Evolutionary conservation across 2,888 invertebrate species (phyloP).

Genomic region (Phengaris alcon): DNA sequence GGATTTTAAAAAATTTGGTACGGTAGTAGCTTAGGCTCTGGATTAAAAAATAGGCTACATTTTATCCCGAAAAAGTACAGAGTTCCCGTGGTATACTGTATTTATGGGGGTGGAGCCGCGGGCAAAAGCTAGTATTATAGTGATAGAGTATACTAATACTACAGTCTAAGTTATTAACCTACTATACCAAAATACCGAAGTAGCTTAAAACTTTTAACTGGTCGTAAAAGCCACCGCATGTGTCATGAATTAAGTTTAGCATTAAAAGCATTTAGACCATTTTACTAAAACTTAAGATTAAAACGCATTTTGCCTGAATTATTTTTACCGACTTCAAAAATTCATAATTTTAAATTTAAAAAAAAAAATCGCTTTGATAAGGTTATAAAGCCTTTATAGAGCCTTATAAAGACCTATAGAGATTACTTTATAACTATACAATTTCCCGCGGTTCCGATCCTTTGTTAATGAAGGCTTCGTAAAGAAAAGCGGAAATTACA

Average conservation of each 20-base stretch:
- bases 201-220: not conserved
- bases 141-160: too few species aligned
- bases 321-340: not conserved
- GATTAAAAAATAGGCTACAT: too few species aligned
- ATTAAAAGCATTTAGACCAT: not conserved
- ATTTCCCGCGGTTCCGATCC: slow-evolving; percentile 6
- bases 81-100: too few species aligned
- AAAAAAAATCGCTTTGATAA: too few species aligned
- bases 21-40: too few species aligned
- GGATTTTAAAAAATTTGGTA: too few species aligned
- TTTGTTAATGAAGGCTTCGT: slow-evolving; percentile 17
- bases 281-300: not conserved
- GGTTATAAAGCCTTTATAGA: not conserved
- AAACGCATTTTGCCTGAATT: not conserved
- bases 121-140: too few species aligned
- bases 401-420: not conserved
- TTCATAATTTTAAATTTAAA: too few species aligned
- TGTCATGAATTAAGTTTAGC: not conserved
- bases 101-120: too few species aligned
- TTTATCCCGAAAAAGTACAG: too few species aligned
- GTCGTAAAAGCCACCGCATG: not conserved
- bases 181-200: not conserved
- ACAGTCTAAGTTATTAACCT: not conserved
- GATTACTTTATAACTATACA: slow-evolving; percentile 7
- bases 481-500: slow-evolving; percentile 18